Conservation (phyloP, 2,888 invertebrate genomes). For the Tetanocera ferruginea region DNA sequence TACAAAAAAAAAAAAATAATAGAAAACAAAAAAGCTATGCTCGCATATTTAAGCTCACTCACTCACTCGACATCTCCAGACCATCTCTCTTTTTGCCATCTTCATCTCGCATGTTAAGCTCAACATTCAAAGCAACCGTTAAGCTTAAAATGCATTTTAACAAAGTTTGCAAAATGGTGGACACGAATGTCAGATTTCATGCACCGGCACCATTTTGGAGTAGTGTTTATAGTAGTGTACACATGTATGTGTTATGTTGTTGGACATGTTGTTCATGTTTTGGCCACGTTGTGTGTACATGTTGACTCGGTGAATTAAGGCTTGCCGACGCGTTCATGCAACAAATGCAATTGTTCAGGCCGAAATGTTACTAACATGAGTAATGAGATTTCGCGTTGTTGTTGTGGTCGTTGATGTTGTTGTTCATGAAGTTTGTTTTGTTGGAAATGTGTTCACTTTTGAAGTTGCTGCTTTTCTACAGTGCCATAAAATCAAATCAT, state of each 20-base stretch:
- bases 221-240: neutral
- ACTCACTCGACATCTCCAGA: neutral
- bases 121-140: slow-evolving; percentile 2
- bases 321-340: slow-evolving; percentile 25
- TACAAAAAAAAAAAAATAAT: slow-evolving; percentile 1
- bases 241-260: neutral
- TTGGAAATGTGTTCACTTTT: neutral
- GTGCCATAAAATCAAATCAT: neutral
- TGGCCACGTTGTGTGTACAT: neutral
- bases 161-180: slow-evolving; percentile 32
- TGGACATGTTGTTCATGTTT: neutral
- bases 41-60: neutral
- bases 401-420: slow-evolving; percentile 10
- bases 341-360: slow-evolving; percentile 52
- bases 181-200: slow-evolving; percentile 36
- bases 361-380: slow-evolving; percentile 48
- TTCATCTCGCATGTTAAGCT: neutral
- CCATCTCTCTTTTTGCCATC: neutral
- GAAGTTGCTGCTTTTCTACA: neutral
- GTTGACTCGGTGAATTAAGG: neutral
- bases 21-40: neutral
- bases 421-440: neutral
- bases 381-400: slow-evolving; percentile 42
- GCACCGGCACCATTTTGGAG: slow-evolving; percentile 23
- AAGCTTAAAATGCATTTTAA: slow-evolving; percentile 32